phyloP scores from a whole-genome alignment of 2,888 invertebrate species.

The Drosophila acutilabella region DNA sequence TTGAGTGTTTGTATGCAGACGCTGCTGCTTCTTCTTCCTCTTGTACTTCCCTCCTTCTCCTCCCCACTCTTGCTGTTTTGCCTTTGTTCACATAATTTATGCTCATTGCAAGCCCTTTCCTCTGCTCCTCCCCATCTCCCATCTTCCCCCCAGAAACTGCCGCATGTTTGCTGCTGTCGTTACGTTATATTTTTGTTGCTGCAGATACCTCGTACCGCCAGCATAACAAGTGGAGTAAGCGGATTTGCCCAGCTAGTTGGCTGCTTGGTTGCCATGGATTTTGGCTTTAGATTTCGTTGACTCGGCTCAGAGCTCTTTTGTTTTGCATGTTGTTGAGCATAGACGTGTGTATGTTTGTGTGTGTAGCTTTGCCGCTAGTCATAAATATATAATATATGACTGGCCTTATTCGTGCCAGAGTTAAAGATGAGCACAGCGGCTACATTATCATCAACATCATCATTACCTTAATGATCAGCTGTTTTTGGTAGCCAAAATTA shows the following conservation, averaged over 20 bases:
- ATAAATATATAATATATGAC: conserved; percentile 63
- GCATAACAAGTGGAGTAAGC: conserved; percentile 58
- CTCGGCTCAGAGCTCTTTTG: conserved; percentile 66
- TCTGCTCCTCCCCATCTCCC: conserved; percentile 9
- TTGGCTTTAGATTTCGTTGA: conserved; percentile 73
- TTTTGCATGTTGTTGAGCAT: conserved; percentile 41
- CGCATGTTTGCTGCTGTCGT: conserved; percentile 37
- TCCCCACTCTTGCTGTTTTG: neutral
- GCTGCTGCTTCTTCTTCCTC: conserved; percentile 4
- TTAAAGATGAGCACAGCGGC: conserved; percentile 4
- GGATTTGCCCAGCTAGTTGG: conserved; percentile 53
- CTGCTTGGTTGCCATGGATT: conserved; percentile 43
- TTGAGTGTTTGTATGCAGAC: conserved; percentile 49
- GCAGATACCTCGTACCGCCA: conserved; percentile 16
- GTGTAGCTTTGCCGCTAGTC: conserved; percentile 29
- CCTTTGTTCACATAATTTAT: conserved; percentile 71
- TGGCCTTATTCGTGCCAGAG: conserved; percentile 45
- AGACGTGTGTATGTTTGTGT: conserved; percentile 5
- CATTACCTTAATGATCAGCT: conserved; percentile 10
- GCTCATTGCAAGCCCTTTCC: conserved; percentile 61
- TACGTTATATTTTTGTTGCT: conserved; percentile 24
- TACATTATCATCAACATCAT: conserved; percentile 8
- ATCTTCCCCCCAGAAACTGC: conserved; percentile 25
- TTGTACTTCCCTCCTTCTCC: neutral
- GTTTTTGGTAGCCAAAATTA: conserved; percentile 36